phyloP scores from a whole-genome alignment of 2,113 vertebrate genomes.

The Callionymus lyra region DNA sequence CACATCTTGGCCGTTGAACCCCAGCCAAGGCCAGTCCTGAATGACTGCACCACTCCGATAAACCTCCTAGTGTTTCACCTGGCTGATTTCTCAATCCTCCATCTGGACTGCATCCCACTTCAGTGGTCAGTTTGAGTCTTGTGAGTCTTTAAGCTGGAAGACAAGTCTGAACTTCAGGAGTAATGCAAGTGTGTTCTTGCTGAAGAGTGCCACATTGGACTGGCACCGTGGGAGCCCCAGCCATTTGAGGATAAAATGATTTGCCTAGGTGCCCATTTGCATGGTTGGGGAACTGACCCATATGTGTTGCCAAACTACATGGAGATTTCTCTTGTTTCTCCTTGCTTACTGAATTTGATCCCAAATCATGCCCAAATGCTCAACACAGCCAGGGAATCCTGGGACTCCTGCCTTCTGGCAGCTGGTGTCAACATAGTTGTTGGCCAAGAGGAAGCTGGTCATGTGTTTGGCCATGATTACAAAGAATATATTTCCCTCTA shows the following conservation, averaged over 20 bases:
- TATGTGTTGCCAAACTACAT: not conserved
- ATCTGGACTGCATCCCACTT: not conserved
- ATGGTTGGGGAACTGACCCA: too few species aligned
- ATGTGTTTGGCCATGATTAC: not conserved
- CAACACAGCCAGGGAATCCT: too few species aligned
- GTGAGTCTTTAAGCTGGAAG: not conserved
- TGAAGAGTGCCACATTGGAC: not conserved
- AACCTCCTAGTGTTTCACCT: not conserved
- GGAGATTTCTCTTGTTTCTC: not conserved
- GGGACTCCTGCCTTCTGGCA: constrained; percentile 2
- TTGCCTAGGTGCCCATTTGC: not conserved
- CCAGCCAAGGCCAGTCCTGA: not conserved
- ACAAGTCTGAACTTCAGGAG: not conserved
- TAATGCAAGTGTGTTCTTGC: not conserved
- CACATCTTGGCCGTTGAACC: not conserved
- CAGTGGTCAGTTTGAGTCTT: not conserved
- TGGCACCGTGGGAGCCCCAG: not conserved
- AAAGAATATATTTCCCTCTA: not conserved
- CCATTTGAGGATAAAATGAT: not conserved
- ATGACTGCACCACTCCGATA: not conserved
- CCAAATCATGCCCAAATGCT: not conserved
- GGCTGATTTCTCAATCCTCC: not conserved
- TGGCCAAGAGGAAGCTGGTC: not conserved
- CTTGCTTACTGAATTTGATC: not conserved
- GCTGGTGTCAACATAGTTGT: constrained; percentile 1